Base-by-base conservation (phyloP, 2,797 vertebrate species). In the Macropodus opercularis region DNA sequence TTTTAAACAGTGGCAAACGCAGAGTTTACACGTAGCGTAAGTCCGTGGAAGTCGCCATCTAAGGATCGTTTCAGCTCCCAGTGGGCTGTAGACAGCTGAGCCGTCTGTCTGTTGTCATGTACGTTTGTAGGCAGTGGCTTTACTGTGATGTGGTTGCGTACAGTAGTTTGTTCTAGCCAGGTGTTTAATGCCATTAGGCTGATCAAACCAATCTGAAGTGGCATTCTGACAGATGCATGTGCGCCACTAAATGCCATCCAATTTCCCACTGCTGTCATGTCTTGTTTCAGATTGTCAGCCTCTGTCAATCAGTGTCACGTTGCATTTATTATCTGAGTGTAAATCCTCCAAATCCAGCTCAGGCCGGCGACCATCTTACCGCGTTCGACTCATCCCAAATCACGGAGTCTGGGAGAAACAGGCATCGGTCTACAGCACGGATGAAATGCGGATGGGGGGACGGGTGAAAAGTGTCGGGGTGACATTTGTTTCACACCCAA, bases 401-500 rank as follows among this genome's bases (percentile, higher is more conserved):
- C n/a, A n/a, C n/a, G n/a, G n/a, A n/a, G n/a, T n/a, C n/a, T n/a
- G n/a, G n/a, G n/a, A 38, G 50, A 57, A 52, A 58, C 27, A 64
- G 7, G 10, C 47, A 22, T 12, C 17, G 34, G 23, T 72, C 40
- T 19, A 0, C 13, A 38, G 19, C 15, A 46, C 73, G 67, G 68
- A 78, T 62, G 73, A 78, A 79, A 63, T 56, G 36, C 2, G 13
- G 54, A 52, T 57, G 35, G 42, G 54, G 55, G 42, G 48, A 57
- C 32, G 42, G 73, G 48, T 50, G 57, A 75, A 78, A 73, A 68
- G 69, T 63, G 49, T 49, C 4, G 17, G 46, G 43, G 67, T 81
- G 80, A 79, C 83, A 88, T 81, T 85, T 80, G 57, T 63, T 80
- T 83, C 70, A 83, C 69, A 77, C 80, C 69, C 83, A 85, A 83